Percentiles rank a stretch among this genome's conserved stretches.
phyloP scores from a whole-genome alignment of 2,888 invertebrate species.

The Rhagonycha lutea region DNA sequence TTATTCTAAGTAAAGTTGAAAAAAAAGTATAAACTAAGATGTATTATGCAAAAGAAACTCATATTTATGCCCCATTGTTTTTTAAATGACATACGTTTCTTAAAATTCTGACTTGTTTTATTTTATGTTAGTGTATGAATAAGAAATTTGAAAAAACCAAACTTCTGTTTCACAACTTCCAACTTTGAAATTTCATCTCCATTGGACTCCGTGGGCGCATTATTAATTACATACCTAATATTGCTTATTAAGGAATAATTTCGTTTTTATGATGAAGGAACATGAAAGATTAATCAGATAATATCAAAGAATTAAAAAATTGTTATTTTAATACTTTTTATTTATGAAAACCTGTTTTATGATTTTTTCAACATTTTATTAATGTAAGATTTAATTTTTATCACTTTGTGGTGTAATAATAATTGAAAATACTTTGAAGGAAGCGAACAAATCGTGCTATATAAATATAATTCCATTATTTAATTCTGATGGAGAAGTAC shows the following conservation, averaged over 20 bases:
- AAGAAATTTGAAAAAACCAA: neutral
- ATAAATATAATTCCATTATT: too few species aligned
- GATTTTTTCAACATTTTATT: neutral
- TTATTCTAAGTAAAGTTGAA: neutral
- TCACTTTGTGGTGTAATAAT: neutral
- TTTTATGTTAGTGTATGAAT: neutral
- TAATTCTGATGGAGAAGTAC: too few species aligned
- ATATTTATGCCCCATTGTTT: neutral
- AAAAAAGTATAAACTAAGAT: neutral
- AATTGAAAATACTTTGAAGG: neutral
- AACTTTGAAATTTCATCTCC: neutral
- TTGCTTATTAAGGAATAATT: neutral
- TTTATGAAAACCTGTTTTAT: neutral
- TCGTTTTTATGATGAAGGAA: neutral
- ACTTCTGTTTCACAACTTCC: neutral
- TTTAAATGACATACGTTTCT: neutral
- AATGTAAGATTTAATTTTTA: neutral
- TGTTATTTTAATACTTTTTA: neutral
- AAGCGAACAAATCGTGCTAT: too few species aligned
- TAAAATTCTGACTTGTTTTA: neutral
- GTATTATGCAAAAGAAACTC: neutral
- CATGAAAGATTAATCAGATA: neutral
- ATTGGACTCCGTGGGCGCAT: neutral
- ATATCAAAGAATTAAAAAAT: neutral
- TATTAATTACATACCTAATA: neutral